These are phyloP conservation scores for Spicauda simplicius DNA, from an alignment of 2,888 invertebrate genomes.

Conservation along the genomic window DNA sequence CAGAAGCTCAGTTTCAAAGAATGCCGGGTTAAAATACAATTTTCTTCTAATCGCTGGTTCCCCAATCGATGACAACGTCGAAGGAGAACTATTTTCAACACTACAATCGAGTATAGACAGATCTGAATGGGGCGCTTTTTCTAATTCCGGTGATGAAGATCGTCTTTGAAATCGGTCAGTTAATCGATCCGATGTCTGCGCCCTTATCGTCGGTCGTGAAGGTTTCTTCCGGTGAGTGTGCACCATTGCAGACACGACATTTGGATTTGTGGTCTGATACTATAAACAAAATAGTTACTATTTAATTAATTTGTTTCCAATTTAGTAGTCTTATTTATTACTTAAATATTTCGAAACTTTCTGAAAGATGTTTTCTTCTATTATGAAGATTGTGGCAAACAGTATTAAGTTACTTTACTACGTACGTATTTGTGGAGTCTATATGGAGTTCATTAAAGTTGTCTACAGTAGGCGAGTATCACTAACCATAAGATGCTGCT, in stretches of 20 bases:
- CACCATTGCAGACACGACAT: conserved; percentile 75
- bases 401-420: too few species aligned
- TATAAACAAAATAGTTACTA: conserved; percentile 40
- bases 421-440: too few species aligned
- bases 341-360: too few species aligned
- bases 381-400: too few species aligned
- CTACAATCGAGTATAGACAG: conserved; percentile 76
- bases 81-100: conserved; percentile 59
- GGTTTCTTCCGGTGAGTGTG: conserved; percentile 73
- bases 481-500: too few species aligned
- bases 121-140: conserved; percentile 78
- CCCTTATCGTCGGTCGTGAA: conserved; percentile 59
- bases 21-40: conserved; percentile 95
- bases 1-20: conserved; percentile 93
- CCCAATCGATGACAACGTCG: conserved; percentile 64
- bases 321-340: too few species aligned
- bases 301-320: neutral
- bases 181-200: conserved; percentile 60
- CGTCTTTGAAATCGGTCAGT: conserved; percentile 68
- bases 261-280: conserved; percentile 73
- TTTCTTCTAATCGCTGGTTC: conserved; percentile 87
- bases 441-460: too few species aligned
- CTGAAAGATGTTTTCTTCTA: too few species aligned
- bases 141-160: conserved; percentile 74
- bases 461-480: too few species aligned